Conservation (phyloP, 2,113 vertebrate genomes). For the Empidonax traillii region DNA sequence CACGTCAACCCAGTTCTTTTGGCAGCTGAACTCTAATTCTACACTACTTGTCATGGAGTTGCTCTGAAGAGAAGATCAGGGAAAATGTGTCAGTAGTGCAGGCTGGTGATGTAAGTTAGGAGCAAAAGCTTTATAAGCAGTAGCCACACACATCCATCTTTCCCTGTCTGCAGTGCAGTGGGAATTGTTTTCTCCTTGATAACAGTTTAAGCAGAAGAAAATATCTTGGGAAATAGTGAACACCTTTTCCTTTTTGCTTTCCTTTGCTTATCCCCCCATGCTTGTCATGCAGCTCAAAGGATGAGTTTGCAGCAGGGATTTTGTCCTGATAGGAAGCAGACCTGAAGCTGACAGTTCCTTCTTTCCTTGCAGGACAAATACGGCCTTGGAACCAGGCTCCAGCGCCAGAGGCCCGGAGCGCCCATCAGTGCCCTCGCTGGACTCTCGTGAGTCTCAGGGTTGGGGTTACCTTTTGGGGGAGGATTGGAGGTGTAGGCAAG, state of each 20-base stretch:
- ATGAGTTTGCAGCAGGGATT: conserved; percentile 33
- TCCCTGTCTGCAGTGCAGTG: background rate
- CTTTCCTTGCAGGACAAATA: conserved; percentile 88
- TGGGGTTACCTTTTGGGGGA: background rate
- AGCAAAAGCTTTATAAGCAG: background rate
- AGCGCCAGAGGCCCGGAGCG: conserved; percentile 89
- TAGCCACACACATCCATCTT: background rate
- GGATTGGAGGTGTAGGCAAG: background rate
- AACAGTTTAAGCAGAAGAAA: background rate
- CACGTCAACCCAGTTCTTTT: background rate
- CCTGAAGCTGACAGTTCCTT: background rate
- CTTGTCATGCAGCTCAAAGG: conserved; percentile 64
- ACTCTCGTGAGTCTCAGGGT: conserved; percentile 87
- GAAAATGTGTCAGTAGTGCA: background rate
- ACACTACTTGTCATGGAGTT: background rate
- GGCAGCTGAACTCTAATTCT: background rate
- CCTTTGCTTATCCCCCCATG: conserved; percentile 56
- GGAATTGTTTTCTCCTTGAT: conserved; percentile 6
- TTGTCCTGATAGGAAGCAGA: background rate
- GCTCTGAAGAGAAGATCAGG: background rate
- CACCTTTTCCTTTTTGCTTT: conserved; percentile 58
- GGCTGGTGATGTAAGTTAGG: background rate
- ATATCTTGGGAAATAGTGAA: background rate
- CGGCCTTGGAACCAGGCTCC: conserved; percentile 91
- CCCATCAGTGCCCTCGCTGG: conserved; percentile 91